Base-by-base conservation (phyloP, 2,888 invertebrate genomes). In the Ectropis crepuscularia region DNA sequence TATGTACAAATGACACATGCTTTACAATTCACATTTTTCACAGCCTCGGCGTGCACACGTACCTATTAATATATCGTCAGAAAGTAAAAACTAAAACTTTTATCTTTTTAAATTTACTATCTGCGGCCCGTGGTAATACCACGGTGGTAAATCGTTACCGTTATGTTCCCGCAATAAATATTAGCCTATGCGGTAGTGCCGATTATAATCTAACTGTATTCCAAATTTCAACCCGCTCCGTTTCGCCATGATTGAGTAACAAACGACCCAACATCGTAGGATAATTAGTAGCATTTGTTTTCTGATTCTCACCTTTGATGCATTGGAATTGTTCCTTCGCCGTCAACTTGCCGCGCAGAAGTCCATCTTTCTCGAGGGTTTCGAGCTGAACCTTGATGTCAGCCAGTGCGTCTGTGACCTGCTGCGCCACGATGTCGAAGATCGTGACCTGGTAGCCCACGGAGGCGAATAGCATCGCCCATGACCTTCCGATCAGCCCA, bases 391-490 rank as follows among this genome's bases (percentile, higher is more conserved):
- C 85, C 73, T 95, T 87, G 54, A 98, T 96, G 71, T 97, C 96
- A 6, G 90, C 93, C 0, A 98, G 86, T 0, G 98, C 98, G 53
- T 94, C 94, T 9, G 94, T 86, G 36, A 98, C 95, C 87, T 97
- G 97, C 69, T 96, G 94, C 0, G 95, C 94, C 43, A 96, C 91
- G 57, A 97, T 96, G 79, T 99, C 99, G 83, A 95, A 99, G 53
- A 99, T 93, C 10, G 94, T 93, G 38, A 99, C 99, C 81, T 96
- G 94, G 86, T 98, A 99, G 8, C 98, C 99, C 6, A 96, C 97
- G 7, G 97, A 95, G 0, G 98, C 98, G 87, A 98, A 99, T 42
- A 99, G 93, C 98, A 99, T 99, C 0, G 99, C 97, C 98, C 98
- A 99, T 76, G 98, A 98, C 61, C 97, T 95, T 4, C 99, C 99